Percentiles rank a stretch among this genome's conserved stretches.
Evolutionary conservation across 2,113 vertebrate genomes (phyloP).

Genomic region (Aegithalos caudatus): DNA sequence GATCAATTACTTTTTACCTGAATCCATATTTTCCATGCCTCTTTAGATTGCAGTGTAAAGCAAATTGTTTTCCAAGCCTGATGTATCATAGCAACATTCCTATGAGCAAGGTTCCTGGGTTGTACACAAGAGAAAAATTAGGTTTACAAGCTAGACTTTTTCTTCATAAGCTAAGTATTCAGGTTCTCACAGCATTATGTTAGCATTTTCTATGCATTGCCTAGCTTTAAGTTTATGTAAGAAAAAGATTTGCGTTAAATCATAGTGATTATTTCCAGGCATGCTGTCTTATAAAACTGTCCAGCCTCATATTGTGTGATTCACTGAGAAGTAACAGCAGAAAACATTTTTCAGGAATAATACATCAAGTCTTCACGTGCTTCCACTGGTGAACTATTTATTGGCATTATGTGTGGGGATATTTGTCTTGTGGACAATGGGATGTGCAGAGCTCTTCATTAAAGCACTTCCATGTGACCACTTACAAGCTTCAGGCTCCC

Average conservation of each 20-base stretch:
- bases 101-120: neutral
- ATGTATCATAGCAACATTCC: neutral
- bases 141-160: neutral
- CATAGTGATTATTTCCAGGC: neutral
- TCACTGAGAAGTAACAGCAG: neutral
- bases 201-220: neutral
- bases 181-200: neutral
- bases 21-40: neutral
- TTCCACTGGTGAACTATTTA: neutral
- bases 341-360: neutral
- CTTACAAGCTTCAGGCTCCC: neutral
- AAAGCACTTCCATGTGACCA: no score
- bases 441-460: neutral
- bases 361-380: neutral
- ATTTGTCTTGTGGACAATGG: neutral
- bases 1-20: neutral
- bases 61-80: neutral
- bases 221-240: neutral
- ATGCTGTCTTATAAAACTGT: neutral
- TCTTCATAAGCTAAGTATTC: neutral
- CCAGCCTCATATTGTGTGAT: neutral
- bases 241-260: neutral
- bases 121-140: neutral
- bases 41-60: neutral
- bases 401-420: neutral